phyloP scores from a whole-genome alignment of 2,888 invertebrate genomes.

The Heliconius hortense region DNA sequence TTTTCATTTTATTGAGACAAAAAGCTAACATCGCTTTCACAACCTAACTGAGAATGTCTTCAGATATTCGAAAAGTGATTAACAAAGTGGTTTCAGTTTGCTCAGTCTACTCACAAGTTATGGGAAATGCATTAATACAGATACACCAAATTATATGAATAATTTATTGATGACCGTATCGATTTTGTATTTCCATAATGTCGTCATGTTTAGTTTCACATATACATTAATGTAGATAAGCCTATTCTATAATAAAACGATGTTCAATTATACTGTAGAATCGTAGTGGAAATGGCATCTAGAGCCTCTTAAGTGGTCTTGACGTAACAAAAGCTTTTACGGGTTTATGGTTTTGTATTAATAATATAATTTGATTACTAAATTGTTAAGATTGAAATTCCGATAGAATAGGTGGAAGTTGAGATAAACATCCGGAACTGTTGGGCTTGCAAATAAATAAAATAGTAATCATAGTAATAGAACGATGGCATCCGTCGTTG shows the following conservation, averaged over 20 bases:
- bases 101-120: too few relatives aligned
- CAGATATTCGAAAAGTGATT: not conserved
- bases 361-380: constrained; percentile 10
- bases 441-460: not conserved
- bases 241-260: constrained; percentile 15
- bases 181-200: not conserved
- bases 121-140: not conserved
- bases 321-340: constrained; percentile 8
- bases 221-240: constrained; percentile 12
- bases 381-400: constrained; percentile 27
- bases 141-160: not conserved
- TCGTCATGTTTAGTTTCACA: constrained; percentile 5
- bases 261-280: constrained; percentile 14
- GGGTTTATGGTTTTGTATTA: constrained; percentile 18
- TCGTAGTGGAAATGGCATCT: constrained; percentile 14
- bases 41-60: not conserved
- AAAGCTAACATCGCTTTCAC: too few relatives aligned
- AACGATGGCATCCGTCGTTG: too few relatives aligned
- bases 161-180: not conserved
- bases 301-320: constrained; percentile 26
- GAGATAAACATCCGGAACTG: not conserved
- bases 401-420: not conserved
- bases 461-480: too few relatives aligned
- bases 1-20: too few relatives aligned
- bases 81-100: too few relatives aligned